Evolutionary conservation across 2,113 vertebrate genomes (phyloP).

Genomic region (Anser cygnoides): DNA sequence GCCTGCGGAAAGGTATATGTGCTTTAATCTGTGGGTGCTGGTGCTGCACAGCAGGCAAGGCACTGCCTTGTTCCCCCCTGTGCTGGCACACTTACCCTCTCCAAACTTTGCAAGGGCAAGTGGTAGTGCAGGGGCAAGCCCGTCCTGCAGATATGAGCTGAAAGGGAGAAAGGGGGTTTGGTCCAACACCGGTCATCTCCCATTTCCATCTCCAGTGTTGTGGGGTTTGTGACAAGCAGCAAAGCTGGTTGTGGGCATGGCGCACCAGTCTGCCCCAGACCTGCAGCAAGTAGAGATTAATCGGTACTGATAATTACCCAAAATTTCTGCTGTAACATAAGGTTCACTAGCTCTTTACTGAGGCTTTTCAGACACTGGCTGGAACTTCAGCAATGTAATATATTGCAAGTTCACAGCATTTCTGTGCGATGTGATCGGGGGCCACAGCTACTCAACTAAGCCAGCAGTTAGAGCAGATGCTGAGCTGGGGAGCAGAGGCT

Average conservation of each 20-base stretch:
- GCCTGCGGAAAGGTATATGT: background rate
- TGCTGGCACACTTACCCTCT: background rate
- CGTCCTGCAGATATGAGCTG: rapidly evolving
- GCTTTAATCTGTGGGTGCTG: background rate
- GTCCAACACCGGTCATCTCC: background rate
- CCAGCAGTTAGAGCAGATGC: rapidly evolving
- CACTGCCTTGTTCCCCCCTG: background rate
- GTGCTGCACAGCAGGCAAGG: background rate
- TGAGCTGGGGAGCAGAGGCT: rapidly evolving
- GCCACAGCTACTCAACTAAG: rapidly evolving
- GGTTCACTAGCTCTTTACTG: background rate
- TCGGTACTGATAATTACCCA: background rate
- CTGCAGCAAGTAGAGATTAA: background rate
- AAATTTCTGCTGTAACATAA: background rate
- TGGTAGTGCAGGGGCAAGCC: background rate
- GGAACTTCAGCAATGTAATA: rapidly evolving
- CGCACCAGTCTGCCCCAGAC: rapidly evolving
- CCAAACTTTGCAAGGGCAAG: background rate
- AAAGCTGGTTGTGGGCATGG: too few species aligned
- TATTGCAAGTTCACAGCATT: background rate
- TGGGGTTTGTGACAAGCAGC: background rate
- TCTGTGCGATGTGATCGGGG: background rate
- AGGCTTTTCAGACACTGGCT: background rate
- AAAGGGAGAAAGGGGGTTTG: background rate
- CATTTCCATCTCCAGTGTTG: background rate